Base-by-base conservation (phyloP, 2,797 vertebrate genomes). In the Zenarchopterus dispar region DNA sequence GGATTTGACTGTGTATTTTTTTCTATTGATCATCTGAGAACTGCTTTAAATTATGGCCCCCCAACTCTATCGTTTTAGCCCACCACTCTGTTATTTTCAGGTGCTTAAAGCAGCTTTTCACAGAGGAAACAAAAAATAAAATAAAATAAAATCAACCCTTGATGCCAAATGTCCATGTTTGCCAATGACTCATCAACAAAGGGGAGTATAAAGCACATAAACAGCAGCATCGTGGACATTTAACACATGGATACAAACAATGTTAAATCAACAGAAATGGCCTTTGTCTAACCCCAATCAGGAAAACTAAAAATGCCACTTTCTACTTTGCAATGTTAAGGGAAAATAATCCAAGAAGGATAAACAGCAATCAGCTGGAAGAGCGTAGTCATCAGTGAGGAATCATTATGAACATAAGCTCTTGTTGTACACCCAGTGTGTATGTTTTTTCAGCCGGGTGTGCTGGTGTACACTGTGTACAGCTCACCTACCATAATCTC, bases 401-500 rank as follows among this genome's bases (percentile, higher is more conserved):
- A 45, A 24, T 49, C 61, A 55, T 56, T 43, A 53, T 57, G 39
- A 78, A 73, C 71, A 72, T 57, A 70, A 68, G 44, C 65, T 56
- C 45, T 4, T 6, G 46, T 57, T 71, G 50, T 47, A 55, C 73
- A 67, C 26, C 60, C 61, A 55, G 54, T 5, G 6, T 56, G 58
- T 53, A 42, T 58, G 56, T 39, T 39, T 59, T 75, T 33, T 42
- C 47, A 82, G 60, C 50, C 8, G 61, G 73, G 41, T 8, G 22
- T 56, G 43, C 59, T 44, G 13, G 44, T 43, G n/a, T 22, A 41
- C 19, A 26, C 69, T 76, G 53, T 53, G 52, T 36, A 49, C 3
- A 46, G 62, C 65, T 80, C 63, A 42, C 79, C 54, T 80, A 61
- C 62, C 80, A 42, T 90, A 90, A 91, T 92, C 90, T 92, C 82